These are phyloP conservation scores for Drosophila grimshawi DNA, from an alignment of 1,140 invertebrate genomes.

Conservation along the genomic window DNA sequence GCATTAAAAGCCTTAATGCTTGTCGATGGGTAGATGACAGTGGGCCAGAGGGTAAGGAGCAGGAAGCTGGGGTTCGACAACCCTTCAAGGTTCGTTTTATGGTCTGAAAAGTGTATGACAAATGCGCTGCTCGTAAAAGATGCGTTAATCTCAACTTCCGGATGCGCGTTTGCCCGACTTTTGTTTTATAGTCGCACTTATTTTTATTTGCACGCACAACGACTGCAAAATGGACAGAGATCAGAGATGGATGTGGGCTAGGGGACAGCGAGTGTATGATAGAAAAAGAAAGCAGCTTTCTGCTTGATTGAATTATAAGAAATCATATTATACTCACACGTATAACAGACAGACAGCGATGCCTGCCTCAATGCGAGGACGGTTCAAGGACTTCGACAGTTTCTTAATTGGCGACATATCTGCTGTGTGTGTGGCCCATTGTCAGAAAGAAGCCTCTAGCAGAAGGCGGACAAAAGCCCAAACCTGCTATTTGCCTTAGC, in stretches of 20 bases:
- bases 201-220: constrained; percentile 70
- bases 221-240: constrained; percentile 39
- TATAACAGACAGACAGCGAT: background rate
- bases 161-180: constrained; percentile 59
- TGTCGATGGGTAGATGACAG: background rate
- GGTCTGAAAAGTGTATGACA: constrained; percentile 81
- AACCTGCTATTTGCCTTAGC: constrained; percentile 29
- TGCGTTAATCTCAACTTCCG: constrained; percentile 68
- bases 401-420: constrained; percentile 48
- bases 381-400: constrained; percentile 26
- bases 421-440: constrained; percentile 26
- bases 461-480: constrained; percentile 5
- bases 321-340: constrained; percentile 72
- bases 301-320: constrained; percentile 79
- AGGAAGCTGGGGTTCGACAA: constrained; percentile 4
- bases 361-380: too few species aligned
- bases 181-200: constrained; percentile 82
- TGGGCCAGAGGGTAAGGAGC: background rate
- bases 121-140: constrained; percentile 76
- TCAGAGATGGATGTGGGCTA: constrained; percentile 20
- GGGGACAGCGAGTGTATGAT: background rate
- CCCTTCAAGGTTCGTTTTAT: constrained; percentile 63
- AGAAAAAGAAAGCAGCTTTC: constrained; percentile 41
- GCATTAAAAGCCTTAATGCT: constrained; percentile 30
- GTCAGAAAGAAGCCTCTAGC: constrained; percentile 14